Conservation (phyloP, 1,140 invertebrate genomes). For the Nymphalis io region DNA sequence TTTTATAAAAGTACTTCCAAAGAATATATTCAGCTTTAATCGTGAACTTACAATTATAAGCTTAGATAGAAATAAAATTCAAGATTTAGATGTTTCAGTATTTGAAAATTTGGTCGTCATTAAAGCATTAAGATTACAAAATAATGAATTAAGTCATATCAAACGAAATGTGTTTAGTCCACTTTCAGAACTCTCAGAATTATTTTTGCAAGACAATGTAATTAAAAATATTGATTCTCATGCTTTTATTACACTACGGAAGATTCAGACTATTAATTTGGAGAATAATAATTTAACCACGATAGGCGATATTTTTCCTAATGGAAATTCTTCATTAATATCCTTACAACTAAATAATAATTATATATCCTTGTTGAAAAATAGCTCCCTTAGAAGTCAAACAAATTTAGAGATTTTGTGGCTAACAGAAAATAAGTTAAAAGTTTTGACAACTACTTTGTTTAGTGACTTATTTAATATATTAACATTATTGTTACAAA, state of each 20-base stretch:
- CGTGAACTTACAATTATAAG: conserved; percentile 90
- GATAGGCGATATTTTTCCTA: conserved; percentile 90
- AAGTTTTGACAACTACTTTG: conserved; percentile 85
- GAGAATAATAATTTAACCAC: conserved; percentile 90
- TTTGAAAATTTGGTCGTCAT: conserved; percentile 88
- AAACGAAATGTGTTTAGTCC: conserved; percentile 90
- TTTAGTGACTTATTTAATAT: conserved; percentile 88
- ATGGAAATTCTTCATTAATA: conserved; percentile 87
- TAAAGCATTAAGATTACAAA: conserved; percentile 91
- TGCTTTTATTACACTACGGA: conserved; percentile 89
- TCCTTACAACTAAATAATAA: conserved; percentile 94
- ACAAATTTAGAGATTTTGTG: conserved; percentile 92
- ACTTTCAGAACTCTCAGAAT: conserved; percentile 88
- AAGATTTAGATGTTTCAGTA: conserved; percentile 88
- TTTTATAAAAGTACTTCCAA: conserved; percentile 89
- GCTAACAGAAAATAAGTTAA: conserved; percentile 91
- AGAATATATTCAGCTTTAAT: conserved; percentile 87
- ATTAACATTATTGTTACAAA: conserved; percentile 90
- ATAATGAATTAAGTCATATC: conserved; percentile 89
- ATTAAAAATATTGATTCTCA: conserved; percentile 91
- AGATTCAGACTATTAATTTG: conserved; percentile 93
- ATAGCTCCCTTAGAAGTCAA: conserved; percentile 89
- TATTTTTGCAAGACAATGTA: conserved; percentile 93
- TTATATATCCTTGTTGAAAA: conserved; percentile 87
- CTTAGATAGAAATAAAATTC: conserved; percentile 94